phyloP scores from a whole-genome alignment of 2,888 invertebrate species.

The Antheraea assamensis region DNA sequence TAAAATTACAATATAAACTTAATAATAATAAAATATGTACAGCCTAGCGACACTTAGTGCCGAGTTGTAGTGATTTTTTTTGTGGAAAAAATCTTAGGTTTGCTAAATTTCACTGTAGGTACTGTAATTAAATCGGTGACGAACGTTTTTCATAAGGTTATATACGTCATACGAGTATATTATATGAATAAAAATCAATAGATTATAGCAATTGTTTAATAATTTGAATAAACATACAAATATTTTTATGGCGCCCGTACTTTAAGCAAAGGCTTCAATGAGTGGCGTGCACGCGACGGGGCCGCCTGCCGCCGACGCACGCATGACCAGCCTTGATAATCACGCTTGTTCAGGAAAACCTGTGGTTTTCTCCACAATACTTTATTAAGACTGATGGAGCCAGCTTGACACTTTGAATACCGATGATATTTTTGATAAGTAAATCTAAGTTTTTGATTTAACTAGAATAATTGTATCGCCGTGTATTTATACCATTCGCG shows the following conservation, averaged over 20 bases:
- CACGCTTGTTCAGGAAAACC: conserved; percentile 33
- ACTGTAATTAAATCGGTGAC: no score
- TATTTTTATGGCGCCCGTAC: conserved; percentile 25
- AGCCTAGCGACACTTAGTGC: no score
- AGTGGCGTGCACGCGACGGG: conserved; percentile 43
- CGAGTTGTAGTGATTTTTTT: no score
- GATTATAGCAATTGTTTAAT: background rate
- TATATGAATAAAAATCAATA: background rate
- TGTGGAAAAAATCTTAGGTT: no score
- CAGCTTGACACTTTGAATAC: background rate
- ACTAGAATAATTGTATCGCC: background rate
- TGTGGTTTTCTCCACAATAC: conserved; percentile 34
- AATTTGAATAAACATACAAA: background rate
- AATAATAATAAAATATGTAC: no score
- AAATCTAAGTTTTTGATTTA: background rate
- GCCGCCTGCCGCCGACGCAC: conserved; percentile 62
- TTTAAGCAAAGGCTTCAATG: conserved; percentile 17
- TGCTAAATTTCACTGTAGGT: no score
- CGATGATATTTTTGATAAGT: background rate
- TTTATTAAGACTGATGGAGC: background rate
- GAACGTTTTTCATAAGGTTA: no score
- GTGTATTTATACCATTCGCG: background rate
- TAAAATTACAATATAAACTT: no score
- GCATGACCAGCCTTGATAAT: conserved; percentile 28
- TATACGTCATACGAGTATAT: no score